These are phyloP conservation scores for Mellivora capensis DNA, from an alignment of 2,113 vertebrate genomes.

Conservation along the genomic window DNA sequence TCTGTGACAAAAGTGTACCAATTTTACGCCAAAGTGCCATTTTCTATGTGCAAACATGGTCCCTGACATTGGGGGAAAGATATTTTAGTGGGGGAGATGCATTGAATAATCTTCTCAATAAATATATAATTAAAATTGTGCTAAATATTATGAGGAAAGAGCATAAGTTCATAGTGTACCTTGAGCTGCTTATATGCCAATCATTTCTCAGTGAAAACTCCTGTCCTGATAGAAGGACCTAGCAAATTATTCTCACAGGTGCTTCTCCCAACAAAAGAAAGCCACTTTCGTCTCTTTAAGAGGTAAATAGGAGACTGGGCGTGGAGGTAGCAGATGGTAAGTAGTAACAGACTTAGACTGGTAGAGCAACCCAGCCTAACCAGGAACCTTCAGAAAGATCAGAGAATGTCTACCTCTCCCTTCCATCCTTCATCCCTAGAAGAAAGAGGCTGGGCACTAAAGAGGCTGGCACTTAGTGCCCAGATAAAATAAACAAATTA, in stretches of 20 bases:
- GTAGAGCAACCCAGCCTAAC: background rate
- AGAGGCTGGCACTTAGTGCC: no score
- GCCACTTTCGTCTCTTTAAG: background rate
- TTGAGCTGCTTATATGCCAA: background rate
- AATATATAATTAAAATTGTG: background rate
- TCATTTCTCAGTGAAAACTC: background rate
- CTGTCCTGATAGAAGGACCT: background rate
- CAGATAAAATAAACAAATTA: slow-evolving; percentile 16
- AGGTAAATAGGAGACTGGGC: background rate
- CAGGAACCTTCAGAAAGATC: background rate
- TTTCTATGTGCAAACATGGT: background rate
- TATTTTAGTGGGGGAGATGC: background rate
- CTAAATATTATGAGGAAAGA: background rate
- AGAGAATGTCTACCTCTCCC: background rate
- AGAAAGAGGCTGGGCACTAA: background rate
- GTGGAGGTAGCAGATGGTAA: background rate
- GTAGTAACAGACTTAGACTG: background rate
- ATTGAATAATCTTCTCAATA: background rate
- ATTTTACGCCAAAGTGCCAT: background rate
- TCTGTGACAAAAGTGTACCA: background rate
- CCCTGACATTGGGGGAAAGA: background rate
- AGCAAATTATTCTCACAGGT: background rate
- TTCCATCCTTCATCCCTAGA: background rate
- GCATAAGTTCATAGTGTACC: background rate
- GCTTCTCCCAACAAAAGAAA: background rate